phyloP scores from a whole-genome alignment of 2,797 vertebrate genomes.

The Clarias laeviceps region DNA sequence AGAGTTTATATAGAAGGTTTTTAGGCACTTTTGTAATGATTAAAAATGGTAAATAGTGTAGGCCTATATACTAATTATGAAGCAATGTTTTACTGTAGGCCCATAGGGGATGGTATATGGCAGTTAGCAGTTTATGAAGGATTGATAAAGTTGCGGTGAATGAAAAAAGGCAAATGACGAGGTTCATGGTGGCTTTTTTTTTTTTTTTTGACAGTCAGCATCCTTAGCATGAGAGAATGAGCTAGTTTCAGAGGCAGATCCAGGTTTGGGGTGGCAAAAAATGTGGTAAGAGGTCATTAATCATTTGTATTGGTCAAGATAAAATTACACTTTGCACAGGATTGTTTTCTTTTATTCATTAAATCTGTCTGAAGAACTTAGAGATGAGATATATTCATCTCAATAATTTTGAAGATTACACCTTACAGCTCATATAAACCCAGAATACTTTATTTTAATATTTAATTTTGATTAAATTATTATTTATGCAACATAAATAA shows the following conservation, averaged over 20 bases:
- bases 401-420: no score
- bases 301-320: neutral
- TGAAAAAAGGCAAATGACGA: neutral
- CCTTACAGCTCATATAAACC: no score
- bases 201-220: neutral
- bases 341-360: conserved; percentile 3
- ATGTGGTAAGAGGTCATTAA: neutral
- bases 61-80: no score
- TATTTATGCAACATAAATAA: no score
- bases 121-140: neutral
- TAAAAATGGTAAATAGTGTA: neutral
- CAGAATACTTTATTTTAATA: no score
- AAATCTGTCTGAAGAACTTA: neutral
- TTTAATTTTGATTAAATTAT: no score
- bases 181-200: neutral
- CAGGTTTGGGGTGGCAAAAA: neutral
- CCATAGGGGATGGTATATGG: no score
- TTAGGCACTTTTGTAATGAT: neutral
- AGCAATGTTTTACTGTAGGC: neutral
- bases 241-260: neutral
- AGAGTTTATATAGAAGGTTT: neutral
- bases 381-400: no score
- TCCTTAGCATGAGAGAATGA: neutral
- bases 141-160: neutral
- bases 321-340: neutral